Percentiles rank a stretch among this genome's conserved stretches.
Conservation (phyloP, 2,113 vertebrate species). For the Crotophaga sulcirostris region DNA sequence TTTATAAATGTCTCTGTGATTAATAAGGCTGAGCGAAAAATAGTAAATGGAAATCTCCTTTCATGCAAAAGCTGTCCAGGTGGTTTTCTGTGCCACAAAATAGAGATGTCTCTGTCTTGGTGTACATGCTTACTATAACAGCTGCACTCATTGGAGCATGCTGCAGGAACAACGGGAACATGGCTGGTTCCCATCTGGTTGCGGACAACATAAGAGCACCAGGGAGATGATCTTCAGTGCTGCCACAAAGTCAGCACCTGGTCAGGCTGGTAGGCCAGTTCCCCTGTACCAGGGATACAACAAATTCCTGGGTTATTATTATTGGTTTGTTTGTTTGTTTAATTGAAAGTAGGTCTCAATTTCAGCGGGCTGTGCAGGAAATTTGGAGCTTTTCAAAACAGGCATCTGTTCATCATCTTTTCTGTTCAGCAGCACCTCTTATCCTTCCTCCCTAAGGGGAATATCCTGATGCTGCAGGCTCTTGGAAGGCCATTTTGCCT, state of each 20-base stretch:
- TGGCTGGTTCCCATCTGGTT: neutral
- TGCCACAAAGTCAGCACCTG: neutral
- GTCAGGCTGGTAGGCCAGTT: neutral
- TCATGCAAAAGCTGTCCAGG: neutral
- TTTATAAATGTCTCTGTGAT: neutral
- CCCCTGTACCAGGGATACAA: neutral
- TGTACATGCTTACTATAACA: neutral
- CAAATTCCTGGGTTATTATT: neutral
- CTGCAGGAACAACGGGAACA: neutral
- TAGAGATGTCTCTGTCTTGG: neutral
- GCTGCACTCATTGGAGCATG: accelerated
- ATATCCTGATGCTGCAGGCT: neutral
- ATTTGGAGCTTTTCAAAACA: neutral
- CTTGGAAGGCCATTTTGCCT: neutral
- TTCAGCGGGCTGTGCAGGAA: neutral
- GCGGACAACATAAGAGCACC: neutral
- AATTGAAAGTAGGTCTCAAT: neutral
- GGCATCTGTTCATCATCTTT: neutral
- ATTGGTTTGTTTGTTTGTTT: neutral
- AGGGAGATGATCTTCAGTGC: neutral
- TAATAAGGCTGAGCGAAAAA: neutral
- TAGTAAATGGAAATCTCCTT: conserved; percentile 1
- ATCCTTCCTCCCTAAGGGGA: neutral
- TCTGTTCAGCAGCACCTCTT: neutral
- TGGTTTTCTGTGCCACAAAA: neutral